These are phyloP conservation scores for Microcebus griseorufus DNA, from an alignment of 2,113 vertebrate genomes.

Conservation along the genomic window DNA sequence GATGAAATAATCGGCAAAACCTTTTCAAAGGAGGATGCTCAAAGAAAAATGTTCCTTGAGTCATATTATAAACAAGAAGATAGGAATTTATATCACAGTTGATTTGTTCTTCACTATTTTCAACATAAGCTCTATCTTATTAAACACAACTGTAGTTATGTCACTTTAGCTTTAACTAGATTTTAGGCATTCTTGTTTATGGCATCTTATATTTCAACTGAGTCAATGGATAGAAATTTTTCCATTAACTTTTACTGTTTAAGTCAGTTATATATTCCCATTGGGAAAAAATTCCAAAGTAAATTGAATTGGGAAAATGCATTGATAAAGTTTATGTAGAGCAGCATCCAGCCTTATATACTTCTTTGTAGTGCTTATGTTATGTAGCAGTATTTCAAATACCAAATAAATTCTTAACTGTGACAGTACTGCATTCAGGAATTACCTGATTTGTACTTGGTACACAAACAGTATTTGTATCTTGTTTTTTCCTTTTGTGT, in stretches of 20 bases:
- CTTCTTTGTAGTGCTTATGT: neutral
- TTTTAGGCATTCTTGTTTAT: neutral
- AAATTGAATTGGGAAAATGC: neutral
- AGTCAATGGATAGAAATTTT: neutral
- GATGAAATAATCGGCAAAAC: neutral
- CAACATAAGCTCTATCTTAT: neutral
- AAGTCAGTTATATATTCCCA: neutral
- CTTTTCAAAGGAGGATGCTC: neutral
- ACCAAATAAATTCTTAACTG: neutral
- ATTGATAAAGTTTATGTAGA: neutral
- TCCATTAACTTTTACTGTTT: neutral
- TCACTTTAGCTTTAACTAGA: neutral
- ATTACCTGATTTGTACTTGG: neutral
- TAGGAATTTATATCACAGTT: neutral
- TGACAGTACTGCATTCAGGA: neutral
- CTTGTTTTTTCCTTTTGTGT: neutral
- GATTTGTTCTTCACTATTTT: conserved; percentile 6
- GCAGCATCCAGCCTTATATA: neutral
- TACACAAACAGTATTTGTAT: neutral
- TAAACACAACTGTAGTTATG: neutral
- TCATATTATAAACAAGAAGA: neutral
- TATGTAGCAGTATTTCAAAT: neutral
- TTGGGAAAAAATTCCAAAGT: neutral
- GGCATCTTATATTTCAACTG: neutral
- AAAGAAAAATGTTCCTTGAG: neutral